Base-by-base conservation (phyloP, 2,888 invertebrate species). In the Mylabris sibirica region DNA sequence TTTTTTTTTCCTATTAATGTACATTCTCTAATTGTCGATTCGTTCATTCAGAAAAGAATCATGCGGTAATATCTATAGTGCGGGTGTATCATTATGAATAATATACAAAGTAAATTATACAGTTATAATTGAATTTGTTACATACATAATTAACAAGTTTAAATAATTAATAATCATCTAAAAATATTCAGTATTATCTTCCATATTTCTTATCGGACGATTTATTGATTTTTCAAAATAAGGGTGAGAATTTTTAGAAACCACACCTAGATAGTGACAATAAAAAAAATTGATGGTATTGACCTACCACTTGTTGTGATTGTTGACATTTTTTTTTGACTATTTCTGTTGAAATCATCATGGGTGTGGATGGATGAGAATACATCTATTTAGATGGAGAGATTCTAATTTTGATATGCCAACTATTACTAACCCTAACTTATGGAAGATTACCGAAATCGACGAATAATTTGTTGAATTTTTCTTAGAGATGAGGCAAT, bases 291-390 rank as follows among this genome's bases (percentile, higher is more conserved):
- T 30, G 5, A 30, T n/a, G n/a, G 44, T 44, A 44, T 44, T 44
- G 44, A 44, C 44, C 44, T 44, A 44, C 44, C n/a, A 44, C 17
- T 44, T 44, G 44, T 44, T 44, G 44, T 17, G n/a, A n/a, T 17
- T 44, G 5, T 17, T n/a, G 5, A 44, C 38, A 12, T 38, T 38
- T 44, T 44, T 44, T 44, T 12, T n/a, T n/a, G n/a, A 30, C 30
- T 30, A 30, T 30, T 8, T 8, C 30, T 30, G 8, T 30, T 8
- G 30, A 30, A 30, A 30, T 30, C 30, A 30, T 30, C 30, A 30
- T 30, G 30, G 30, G 30, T 30, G 30, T 30, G 30, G 44, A n/a
- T 44, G 1, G 12, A 44, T n/a, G 4, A 30, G 11, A 11, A 17
- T 44, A n/a, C n/a, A n/a, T n/a, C n/a, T n/a, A n/a, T n/a, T n/a